Conservation (phyloP, 64 coral and sea anemone genomes). For the Pocillopora damicornis region DNA sequence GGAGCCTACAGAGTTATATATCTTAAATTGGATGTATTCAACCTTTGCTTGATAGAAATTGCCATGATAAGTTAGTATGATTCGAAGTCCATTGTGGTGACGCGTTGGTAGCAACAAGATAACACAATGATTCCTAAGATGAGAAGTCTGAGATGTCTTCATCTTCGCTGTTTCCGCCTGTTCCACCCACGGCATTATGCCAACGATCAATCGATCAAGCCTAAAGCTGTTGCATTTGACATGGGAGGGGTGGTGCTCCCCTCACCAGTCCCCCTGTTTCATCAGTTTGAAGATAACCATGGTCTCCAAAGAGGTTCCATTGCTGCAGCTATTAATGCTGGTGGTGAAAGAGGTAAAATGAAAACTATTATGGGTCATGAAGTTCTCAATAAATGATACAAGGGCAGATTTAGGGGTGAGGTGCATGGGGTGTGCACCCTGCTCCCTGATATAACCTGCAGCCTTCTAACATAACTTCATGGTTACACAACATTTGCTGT, state of each 20-base stretch:
- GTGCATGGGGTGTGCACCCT: too few relatives aligned
- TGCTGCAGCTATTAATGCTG: slow-evolving; percentile 73
- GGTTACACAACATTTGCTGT: too few relatives aligned
- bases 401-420: too few relatives aligned
- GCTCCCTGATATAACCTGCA: too few relatives aligned
- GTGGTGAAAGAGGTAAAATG: slow-evolving; percentile 67
- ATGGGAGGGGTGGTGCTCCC: slow-evolving; percentile 97
- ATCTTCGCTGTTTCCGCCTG: slow-evolving; percentile 15
- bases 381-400: too few relatives aligned
- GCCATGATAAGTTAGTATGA: not conserved
- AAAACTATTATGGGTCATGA: too few relatives aligned
- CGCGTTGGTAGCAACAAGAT: not conserved
- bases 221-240: slow-evolving; percentile 94
- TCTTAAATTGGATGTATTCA: not conserved
- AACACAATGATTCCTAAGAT: slow-evolving; percentile 14
- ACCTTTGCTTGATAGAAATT: not conserved
- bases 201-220: slow-evolving; percentile 35
- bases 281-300: slow-evolving; percentile 69
- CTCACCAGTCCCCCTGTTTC: slow-evolving; percentile 53
- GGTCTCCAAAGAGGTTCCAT: slow-evolving; percentile 72
- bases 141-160: not conserved
- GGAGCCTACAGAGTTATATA: too few relatives aligned
- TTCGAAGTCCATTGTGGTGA: not conserved
- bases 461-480: too few relatives aligned
- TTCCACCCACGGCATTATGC: slow-evolving; percentile 13